phyloP scores from a whole-genome alignment of 2,888 invertebrate species.

The Drosophila siamana region DNA sequence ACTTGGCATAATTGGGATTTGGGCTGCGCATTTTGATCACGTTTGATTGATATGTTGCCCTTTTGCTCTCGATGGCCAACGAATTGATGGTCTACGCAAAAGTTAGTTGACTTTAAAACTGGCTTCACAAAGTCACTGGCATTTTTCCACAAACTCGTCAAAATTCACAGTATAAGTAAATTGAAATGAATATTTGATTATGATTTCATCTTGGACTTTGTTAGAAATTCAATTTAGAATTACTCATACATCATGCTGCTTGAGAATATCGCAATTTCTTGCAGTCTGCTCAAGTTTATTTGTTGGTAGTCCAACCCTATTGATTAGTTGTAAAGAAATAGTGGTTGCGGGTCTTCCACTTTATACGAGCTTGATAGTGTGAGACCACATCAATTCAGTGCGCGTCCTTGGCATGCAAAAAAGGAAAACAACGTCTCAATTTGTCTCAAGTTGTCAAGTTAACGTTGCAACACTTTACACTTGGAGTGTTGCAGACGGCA shows the following conservation, averaged over 20 bases:
- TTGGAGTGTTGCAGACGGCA: slow-evolving; percentile 44
- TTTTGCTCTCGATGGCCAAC: neutral
- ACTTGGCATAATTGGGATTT: slow-evolving; percentile 19
- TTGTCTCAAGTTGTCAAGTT: slow-evolving; percentile 76
- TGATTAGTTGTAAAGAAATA: neutral
- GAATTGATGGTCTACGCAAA: slow-evolving; percentile 12
- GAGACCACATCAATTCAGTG: slow-evolving; percentile 32
- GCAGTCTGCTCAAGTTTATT: neutral
- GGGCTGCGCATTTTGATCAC: slow-evolving; percentile 17
- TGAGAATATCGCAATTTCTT: neutral
- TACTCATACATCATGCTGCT: neutral
- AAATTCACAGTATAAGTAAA: neutral
- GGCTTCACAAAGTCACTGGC: too few relatives aligned
- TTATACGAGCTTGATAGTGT: neutral
- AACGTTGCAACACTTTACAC: slow-evolving; percentile 60
- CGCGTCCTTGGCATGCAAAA: slow-evolving; percentile 19
- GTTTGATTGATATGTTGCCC: slow-evolving; percentile 18
- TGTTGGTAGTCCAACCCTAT: neutral
- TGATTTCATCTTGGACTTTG: neutral
- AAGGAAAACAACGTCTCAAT: slow-evolving; percentile 67
- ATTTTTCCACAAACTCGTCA: neutral
- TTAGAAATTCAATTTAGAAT: neutral
- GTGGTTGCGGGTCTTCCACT: slow-evolving; percentile 1
- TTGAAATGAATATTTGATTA: slow-evolving; percentile 1
- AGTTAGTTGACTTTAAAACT: neutral